Base-by-base conservation (phyloP, 1,140 invertebrate species). In the Bombus pyrosoma region DNA sequence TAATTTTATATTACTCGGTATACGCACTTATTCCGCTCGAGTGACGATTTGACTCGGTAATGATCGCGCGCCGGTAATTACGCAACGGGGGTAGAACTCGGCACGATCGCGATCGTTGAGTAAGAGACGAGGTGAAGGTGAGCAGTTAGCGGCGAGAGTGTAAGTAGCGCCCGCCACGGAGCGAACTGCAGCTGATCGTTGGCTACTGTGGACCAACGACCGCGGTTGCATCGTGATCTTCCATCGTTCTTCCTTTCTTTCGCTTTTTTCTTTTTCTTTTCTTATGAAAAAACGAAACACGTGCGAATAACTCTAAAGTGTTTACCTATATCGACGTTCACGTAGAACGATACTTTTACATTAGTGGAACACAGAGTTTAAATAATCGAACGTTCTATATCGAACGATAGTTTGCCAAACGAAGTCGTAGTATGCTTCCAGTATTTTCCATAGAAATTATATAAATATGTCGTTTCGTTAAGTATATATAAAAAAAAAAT, bases 41-140 rank as follows among this genome's bases (percentile, higher is more conserved):
- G 87, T 87, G 90, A 91, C 89, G 87, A 91, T 91, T 89, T 78
- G 87, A 91, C 90, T 91, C 87, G 81, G 85, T 91, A 91, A 91
- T 87, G 85, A 89, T 91, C 81, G 89, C 83, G 82, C 83, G 59
- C 37, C 80, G 62, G 72, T 59, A 76, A 91, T 91, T 91, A 91
- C 84, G 89, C 88, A 91, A 91, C 78, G 87, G 89, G 83, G 87
- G 87, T 89, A 88, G 87, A 89, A 91, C 86, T 86, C 86, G 86
- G 80, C 79, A 62, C 83, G 81, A 89, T 89, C 82, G 90, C 83
- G 81, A 89, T 91, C 82, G 90, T 91, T 91, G 90, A 87, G 90
- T 91, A 91, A 91, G 83, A 91, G 90, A 89, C 85, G 88, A 91
- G 90, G 90, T 91, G 91, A 91, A 91, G 91, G 91, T 91, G 91